phyloP scores from a whole-genome alignment of 2,113 vertebrate species.

The Apus apus region DNA sequence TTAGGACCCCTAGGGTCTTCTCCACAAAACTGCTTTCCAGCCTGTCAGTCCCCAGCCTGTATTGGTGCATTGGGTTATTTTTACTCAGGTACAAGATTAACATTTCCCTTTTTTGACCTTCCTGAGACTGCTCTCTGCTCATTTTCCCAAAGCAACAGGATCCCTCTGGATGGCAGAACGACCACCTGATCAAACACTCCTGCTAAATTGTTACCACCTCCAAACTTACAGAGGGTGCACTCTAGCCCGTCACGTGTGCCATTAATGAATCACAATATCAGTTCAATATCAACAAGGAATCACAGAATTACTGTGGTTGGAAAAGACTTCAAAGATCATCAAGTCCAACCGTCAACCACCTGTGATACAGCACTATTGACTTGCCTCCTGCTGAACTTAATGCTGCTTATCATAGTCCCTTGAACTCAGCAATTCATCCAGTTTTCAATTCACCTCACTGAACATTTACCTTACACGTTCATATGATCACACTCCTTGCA shows the following conservation, averaged over 20 bases:
- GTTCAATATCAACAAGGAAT: rapidly evolving
- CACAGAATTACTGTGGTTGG: too few species aligned
- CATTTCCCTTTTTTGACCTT: not conserved
- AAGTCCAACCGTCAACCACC: too few species aligned
- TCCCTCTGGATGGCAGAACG: not conserved
- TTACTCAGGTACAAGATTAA: not conserved
- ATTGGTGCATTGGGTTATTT: not conserved
- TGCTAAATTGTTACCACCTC: not conserved
- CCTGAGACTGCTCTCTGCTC: not conserved
- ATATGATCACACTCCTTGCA: too few species aligned
- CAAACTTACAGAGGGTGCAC: not conserved
- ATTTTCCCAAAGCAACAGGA: not conserved
- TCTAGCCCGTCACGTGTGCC: not conserved
- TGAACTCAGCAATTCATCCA: not conserved
- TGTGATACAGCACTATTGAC: not conserved
- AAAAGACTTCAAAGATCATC: too few species aligned
- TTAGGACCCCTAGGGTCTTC: not conserved
- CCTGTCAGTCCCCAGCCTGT: not conserved
- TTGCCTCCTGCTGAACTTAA: not conserved
- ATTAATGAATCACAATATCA: rapidly evolving
- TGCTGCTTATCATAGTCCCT: not conserved
- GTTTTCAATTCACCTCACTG: not conserved
- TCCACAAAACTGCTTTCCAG: not conserved
- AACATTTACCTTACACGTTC: not conserved
- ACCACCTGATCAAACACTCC: not conserved